phyloP scores from a whole-genome alignment of 2,797 vertebrate genomes.

The Thripadectes ignobilis region DNA sequence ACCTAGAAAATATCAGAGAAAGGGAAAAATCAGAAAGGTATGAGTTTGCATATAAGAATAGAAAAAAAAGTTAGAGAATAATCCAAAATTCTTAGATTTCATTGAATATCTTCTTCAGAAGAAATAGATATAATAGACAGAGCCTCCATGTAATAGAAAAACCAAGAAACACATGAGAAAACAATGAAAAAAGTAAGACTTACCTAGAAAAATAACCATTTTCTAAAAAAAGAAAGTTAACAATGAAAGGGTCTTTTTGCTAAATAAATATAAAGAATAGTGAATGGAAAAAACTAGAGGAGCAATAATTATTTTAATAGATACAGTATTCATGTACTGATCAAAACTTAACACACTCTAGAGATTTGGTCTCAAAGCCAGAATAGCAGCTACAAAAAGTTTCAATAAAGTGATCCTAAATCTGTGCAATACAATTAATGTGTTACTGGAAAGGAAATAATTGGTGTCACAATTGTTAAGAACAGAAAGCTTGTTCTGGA shows the following conservation, averaged over 20 bases:
- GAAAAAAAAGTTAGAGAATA: not conserved
- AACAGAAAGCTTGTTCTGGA: not conserved
- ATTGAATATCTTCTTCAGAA: not conserved
- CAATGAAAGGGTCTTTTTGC: not conserved
- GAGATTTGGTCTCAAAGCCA: not conserved
- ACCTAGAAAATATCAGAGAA: not conserved
- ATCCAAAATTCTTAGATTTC: not conserved
- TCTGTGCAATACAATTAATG: rapidly evolving
- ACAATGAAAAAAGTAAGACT: not conserved
- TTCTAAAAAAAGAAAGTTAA: not conserved
- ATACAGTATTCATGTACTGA: not conserved
- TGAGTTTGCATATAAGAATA: not conserved
- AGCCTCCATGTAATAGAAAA: not conserved
- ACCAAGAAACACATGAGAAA: not conserved
- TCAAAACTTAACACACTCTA: not conserved
- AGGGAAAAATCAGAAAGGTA: not conserved
- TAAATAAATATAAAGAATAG: not conserved
- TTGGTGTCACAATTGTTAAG: not conserved
- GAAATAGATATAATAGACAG: not conserved
- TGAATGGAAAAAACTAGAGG: not conserved
- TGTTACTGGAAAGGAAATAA: not conserved
- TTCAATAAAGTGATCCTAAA: not conserved
- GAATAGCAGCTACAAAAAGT: not conserved
- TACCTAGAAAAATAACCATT: not conserved
- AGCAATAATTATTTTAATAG: not conserved